Conservation (phyloP, 1,140 invertebrate genomes). For the Scaptomyza hsui region DNA sequence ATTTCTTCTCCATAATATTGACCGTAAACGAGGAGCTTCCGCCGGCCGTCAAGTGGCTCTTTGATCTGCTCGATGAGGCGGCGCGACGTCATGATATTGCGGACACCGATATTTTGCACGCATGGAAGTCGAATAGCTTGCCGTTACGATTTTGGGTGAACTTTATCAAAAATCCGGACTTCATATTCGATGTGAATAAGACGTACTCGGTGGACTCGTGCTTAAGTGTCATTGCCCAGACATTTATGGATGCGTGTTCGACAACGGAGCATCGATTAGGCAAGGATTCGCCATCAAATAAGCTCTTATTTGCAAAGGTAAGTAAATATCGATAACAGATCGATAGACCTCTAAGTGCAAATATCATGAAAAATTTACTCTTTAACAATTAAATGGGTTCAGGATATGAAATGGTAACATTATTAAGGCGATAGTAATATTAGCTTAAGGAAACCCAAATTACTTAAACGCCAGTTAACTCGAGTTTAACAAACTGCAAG, state of each 20-base stretch:
- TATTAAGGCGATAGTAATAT: too few species aligned
- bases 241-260: conserved; percentile 97
- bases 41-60: conserved; percentile 97
- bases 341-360: too few species aligned
- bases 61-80: conserved; percentile 96
- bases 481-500: too few species aligned
- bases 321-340: conserved; percentile 23
- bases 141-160: conserved; percentile 98
- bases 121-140: conserved; percentile 98
- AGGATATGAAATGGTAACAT: too few species aligned
- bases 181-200: conserved; percentile 98
- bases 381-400: too few species aligned
- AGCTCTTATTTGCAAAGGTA: conserved; percentile 95
- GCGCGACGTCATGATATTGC: conserved; percentile 92
- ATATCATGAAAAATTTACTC: too few species aligned
- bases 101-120: conserved; percentile 95
- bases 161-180: conserved; percentile 98
- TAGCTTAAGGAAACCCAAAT: too few species aligned
- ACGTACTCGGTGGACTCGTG: conserved; percentile 96
- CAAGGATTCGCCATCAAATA: conserved; percentile 97
- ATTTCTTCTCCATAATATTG: conserved; percentile 95
- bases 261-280: conserved; percentile 94
- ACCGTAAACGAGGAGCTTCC: conserved; percentile 95
- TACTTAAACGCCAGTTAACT: too few species aligned
- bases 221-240: conserved; percentile 97